These are phyloP conservation scores for Tachina grossa DNA, from an alignment of 2,888 invertebrate genomes.

Conservation along the genomic window DNA sequence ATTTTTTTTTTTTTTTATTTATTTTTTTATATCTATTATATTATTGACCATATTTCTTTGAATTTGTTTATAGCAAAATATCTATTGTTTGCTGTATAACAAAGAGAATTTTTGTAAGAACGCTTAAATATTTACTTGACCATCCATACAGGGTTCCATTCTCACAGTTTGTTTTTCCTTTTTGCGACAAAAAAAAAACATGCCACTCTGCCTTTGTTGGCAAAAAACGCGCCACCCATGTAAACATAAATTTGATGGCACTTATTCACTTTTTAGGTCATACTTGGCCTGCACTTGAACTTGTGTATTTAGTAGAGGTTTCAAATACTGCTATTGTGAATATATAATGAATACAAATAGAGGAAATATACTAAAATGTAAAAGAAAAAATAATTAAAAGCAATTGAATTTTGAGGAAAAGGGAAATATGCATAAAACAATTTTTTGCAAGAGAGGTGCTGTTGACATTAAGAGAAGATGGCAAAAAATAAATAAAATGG, in stretches of 20 bases:
- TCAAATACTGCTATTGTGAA: constrained; percentile 18
- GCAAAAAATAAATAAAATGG: neutral
- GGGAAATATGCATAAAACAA: constrained; percentile 36
- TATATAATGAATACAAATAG: constrained; percentile 38
- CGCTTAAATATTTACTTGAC: constrained; percentile 56
- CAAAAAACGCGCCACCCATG: constrained; percentile 1
- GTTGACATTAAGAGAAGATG: neutral
- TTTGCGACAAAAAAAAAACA: constrained; percentile 12
- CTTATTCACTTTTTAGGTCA: constrained; percentile 37
- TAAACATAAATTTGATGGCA: neutral
- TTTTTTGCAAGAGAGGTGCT: constrained; percentile 45
- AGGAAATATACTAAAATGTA: constrained; percentile 8
- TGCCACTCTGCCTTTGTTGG: constrained; percentile 31
- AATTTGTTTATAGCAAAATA: neutral
- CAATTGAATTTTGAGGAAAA: constrained; percentile 24
- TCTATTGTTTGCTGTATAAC: neutral
- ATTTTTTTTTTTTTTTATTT: neutral
- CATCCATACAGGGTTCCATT: constrained; percentile 52
- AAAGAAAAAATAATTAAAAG: constrained; percentile 27
- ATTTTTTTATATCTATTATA: neutral
- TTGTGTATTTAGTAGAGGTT: constrained; percentile 54
- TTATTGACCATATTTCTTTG: too few species aligned
- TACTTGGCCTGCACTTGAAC: constrained; percentile 65
- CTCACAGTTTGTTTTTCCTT: constrained; percentile 13
- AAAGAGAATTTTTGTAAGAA: neutral